Conservation (phyloP, 2,797 vertebrate genomes). For the Parambassis ranga region DNA sequence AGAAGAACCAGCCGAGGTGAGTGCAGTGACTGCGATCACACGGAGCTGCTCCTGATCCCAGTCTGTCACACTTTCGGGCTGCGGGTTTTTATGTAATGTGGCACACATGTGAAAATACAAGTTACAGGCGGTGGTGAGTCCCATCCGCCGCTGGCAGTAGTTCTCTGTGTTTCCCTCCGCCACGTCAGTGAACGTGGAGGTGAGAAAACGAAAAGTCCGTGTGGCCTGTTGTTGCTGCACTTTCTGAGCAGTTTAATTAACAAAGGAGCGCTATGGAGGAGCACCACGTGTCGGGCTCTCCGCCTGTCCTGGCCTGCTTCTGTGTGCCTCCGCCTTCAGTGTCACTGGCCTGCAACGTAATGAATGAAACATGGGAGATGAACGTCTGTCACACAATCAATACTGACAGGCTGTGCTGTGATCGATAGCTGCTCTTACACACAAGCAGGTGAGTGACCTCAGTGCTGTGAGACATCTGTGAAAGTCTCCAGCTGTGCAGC, state of each 20-base stretch:
- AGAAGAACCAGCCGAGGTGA: slow-evolving; percentile 42
- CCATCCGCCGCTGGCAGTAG: neutral
- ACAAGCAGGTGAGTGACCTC: neutral
- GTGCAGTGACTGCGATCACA: neutral
- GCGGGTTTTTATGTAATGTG: slow-evolving; percentile 15
- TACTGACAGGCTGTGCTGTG: neutral
- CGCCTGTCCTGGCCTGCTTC: slow-evolving; percentile 19
- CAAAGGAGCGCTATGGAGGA: slow-evolving; percentile 66
- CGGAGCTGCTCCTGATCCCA: neutral
- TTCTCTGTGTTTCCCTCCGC: slow-evolving; percentile 23
- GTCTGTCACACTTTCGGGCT: neutral
- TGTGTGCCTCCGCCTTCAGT: slow-evolving; percentile 32
- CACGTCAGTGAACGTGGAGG: slow-evolving; percentile 32
- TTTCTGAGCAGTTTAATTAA: slow-evolving; percentile 62
- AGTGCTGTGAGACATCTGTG: neutral
- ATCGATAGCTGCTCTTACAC: neutral
- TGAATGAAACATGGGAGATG: slow-evolving; percentile 1
- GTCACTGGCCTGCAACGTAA: neutral
- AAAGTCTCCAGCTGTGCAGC: slow-evolving; percentile 12
- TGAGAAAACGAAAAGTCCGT: slow-evolving; percentile 2
- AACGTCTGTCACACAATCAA: neutral
- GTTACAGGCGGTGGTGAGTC: slow-evolving; percentile 22
- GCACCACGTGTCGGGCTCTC: slow-evolving; percentile 74
- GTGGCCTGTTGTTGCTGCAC: slow-evolving; percentile 30
- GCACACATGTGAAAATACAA: slow-evolving; percentile 14